These are phyloP conservation scores for Notamacropus eugenii DNA, from an alignment of 2,797 vertebrate species.

Conservation along the genomic window DNA sequence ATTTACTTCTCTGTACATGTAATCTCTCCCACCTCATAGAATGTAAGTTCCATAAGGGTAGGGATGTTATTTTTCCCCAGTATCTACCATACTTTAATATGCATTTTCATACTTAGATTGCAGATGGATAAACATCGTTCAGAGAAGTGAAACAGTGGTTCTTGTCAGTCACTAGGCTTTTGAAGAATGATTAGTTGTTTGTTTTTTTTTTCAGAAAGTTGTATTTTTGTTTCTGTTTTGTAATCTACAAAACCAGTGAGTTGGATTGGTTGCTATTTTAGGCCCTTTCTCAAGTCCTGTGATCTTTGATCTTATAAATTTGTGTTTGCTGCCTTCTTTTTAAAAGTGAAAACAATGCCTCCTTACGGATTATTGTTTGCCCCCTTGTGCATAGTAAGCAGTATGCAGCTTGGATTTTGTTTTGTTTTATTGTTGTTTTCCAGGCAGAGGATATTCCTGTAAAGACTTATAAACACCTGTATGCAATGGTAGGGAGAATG, in stretches of 20 bases:
- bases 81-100: background rate
- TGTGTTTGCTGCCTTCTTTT: background rate
- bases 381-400: background rate
- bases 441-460: background rate
- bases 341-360: background rate
- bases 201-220: background rate
- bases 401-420: background rate
- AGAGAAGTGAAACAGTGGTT: background rate
- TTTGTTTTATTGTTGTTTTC: background rate
- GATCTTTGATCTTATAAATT: background rate
- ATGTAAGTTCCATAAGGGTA: background rate
- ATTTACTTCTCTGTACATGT: background rate
- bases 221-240: background rate
- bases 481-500: background rate
- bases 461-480: background rate
- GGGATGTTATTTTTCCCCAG: background rate
- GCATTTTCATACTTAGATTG: background rate
- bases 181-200: background rate
- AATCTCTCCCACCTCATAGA: background rate
- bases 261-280: background rate
- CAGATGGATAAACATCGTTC: background rate
- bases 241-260: background rate
- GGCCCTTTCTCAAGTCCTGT: background rate
- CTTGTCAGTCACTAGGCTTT: background rate
- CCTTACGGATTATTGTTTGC: background rate